phyloP scores from a whole-genome alignment of 2,113 vertebrate species.

The Chaetorhynchus papuensis region DNA sequence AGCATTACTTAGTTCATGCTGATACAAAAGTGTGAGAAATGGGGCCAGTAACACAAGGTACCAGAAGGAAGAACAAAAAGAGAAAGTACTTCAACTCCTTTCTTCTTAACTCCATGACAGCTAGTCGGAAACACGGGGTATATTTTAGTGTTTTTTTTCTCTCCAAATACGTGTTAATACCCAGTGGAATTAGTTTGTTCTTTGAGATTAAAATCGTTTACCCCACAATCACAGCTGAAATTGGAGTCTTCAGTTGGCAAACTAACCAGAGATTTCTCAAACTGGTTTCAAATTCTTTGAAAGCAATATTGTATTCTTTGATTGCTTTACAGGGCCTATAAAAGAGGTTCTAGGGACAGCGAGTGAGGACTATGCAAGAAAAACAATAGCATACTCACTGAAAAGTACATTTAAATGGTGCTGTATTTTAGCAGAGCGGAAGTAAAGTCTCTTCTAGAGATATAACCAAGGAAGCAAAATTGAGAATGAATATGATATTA shows the following conservation, averaged over 20 bases:
- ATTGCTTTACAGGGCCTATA: not conserved
- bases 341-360: not conserved
- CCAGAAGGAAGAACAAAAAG: not conserved
- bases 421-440: not conserved
- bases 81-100: not conserved
- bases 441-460: not conserved
- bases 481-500: not conserved
- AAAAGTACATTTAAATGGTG: not conserved
- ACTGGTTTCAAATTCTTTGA: not conserved
- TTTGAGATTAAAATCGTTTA: not conserved
- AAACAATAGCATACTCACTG: not conserved
- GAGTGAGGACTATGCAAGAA: not conserved
- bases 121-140: not conserved
- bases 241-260: not conserved
- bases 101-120: not conserved
- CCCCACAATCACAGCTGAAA: not conserved
- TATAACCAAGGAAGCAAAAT: not conserved
- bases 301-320: not conserved
- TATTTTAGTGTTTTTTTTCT: not conserved
- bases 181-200: not conserved
- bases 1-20: not conserved
- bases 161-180: not conserved
- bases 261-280: not conserved
- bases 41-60: not conserved
- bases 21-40: not conserved